Base-by-base conservation (phyloP, 1,140 invertebrate genomes). In the Pantala flavescens region DNA sequence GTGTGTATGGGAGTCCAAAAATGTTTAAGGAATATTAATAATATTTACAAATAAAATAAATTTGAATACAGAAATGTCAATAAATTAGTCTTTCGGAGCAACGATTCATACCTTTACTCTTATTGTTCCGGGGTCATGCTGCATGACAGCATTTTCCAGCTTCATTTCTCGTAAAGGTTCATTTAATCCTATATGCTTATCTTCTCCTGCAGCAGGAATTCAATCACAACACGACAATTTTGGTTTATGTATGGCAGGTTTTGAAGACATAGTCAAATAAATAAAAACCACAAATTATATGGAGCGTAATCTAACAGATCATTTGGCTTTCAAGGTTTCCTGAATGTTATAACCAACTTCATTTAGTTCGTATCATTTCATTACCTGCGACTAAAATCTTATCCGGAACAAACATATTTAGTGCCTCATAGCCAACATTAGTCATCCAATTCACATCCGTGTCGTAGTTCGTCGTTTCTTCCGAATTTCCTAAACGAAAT, bases 321-420 rank as follows among this genome's bases (percentile, higher is more conserved):
- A 36, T 36, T 2, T 36, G 9, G 28, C 9, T 5, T 36, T 5
- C 28, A 36, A 5, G 2, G 28, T 36, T 36, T 36, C 28, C 28
- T 36, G 3, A 36, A 36, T 2, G 28, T 5, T 36, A 36, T 36
- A 9, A 36, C 9, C 9, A 9, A 36, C 9, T 36, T 36, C 3
- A 9, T 36, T 36, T 5, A 36, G 28, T 36, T 5, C 9, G 9
- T 36, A 36, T 36, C 9, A 36, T 71, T 77, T 23, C 74, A 80
- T 81, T 82, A 88, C 88, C 94, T 78, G 90, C 86, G 73, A 95
- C 92, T 76, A 96, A 84, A 82, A 96, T 96, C 79, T 93, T 86
- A 78, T 95, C 93, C n/a, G 94, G 94, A 36, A 96, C 93, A 80
- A 90, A 89, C 94, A 96, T 96, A 77, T 92, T 88, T 81, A 91